Base-by-base conservation (phyloP, 2,797 vertebrate genomes). In the Sphaeramia orbicularis region DNA sequence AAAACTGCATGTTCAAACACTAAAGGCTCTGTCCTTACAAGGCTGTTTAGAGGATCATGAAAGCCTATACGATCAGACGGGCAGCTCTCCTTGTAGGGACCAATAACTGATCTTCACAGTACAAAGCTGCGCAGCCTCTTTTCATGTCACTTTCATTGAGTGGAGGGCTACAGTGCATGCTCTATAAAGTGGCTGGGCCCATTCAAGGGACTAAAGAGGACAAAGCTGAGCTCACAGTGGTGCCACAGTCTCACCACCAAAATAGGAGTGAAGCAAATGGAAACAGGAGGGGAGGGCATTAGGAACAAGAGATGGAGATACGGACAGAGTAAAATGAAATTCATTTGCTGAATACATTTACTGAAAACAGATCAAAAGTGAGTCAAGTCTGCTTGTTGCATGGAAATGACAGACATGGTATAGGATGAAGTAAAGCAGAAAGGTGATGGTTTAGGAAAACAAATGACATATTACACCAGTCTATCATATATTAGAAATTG, bases 101-200 rank as follows among this genome's bases (percentile, higher is more conserved):
- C 81, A 83, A 86, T 92, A 94, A 94, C 91, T 93, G 91, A 93
- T 94, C 90, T 92, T 93, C 85, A 77, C 71, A 91, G 91, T 93
- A 94, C 94, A 95, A 95, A 95, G 93, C 92, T 89, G 78, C 60
- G 83, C 88, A 83, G 79, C 73, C 80, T 90, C 92, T 94, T 95
- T 95, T 95, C 92, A 95, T 95, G 91, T 95, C 87, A 92, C 88
- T 88, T 92, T 86, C 90, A 91, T 90, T 90, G 85, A 92, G 90
- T 86, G 88, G 80, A 89, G 88, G 83, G 84, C 85, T 79, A 88
- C 71, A 55, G 85, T 74, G 74, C 42, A 57, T 86, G 84, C 88
- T 80, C 73, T 85, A 74, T 91, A 91, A 93, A 94, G 91, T 92
- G 92, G 90, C 80, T 78, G 65, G 55, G 71, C 63, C 89, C 79